Percentiles rank a stretch among this genome's conserved stretches.
Evolutionary conservation across 2,888 invertebrate species (phyloP).

Genomic region (Erebia epiphron): DNA sequence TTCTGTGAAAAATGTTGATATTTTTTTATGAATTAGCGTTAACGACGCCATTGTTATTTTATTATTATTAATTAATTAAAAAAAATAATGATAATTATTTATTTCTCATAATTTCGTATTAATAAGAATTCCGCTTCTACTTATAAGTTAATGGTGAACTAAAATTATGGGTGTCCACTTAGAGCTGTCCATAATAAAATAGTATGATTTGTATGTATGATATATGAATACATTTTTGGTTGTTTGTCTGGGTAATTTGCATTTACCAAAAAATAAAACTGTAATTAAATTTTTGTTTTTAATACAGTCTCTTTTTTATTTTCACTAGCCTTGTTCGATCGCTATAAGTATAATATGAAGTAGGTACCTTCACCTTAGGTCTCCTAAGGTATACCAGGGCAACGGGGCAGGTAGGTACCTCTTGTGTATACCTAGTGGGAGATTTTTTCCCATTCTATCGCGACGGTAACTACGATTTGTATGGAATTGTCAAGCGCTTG

Average conservation of each 20-base stretch:
- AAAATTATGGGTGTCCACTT: slow-evolving; percentile 59
- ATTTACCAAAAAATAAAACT: slow-evolving; percentile 80
- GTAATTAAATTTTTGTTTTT: slow-evolving; percentile 47
- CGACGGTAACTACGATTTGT: too few species aligned
- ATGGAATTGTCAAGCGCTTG: too few species aligned
- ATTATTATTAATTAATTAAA: slow-evolving; percentile 42
- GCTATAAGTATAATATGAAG: background rate
- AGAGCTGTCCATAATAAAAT: slow-evolving; percentile 40
- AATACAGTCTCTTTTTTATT: slow-evolving; percentile 21
- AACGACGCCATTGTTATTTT: slow-evolving; percentile 60
- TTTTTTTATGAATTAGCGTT: slow-evolving; percentile 40
- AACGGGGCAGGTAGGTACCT: too few species aligned
- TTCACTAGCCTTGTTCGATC: background rate
- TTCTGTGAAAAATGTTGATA: slow-evolving; percentile 61
- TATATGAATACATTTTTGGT: slow-evolving; percentile 61
- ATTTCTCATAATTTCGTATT: slow-evolving; percentile 52
- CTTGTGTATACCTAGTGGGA: too few species aligned
- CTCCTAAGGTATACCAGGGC: too few species aligned
- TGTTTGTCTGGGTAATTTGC: slow-evolving; percentile 76
- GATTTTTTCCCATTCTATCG: too few species aligned
- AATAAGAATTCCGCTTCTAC: slow-evolving; percentile 70
- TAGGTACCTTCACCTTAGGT: too few species aligned
- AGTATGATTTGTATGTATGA: slow-evolving; percentile 43
- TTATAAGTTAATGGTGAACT: slow-evolving; percentile 58
- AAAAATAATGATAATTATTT: slow-evolving; percentile 45